Evolutionary conservation across 2,113 vertebrate species (phyloP), one percentile per base, ranked within the genome.

Genomic region (Progne subis): DNA sequence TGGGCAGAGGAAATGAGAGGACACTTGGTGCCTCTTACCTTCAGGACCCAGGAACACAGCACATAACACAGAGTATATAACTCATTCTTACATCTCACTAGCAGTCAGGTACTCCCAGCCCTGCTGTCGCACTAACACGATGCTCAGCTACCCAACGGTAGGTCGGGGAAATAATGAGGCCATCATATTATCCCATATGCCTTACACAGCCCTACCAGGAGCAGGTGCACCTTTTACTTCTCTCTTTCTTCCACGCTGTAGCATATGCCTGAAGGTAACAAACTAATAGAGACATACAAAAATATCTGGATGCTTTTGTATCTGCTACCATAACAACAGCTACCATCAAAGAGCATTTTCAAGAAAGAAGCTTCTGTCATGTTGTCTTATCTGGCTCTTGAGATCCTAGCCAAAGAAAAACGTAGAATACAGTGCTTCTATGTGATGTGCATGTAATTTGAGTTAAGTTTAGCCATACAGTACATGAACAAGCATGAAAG

Each of bases 61-160:
- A 39, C 0, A 0, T 29, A 56, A 71, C 46, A 63, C 3, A 14
- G 14, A 71, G 28, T 8, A 39, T 0, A 0, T 29, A 56, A 71
- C 46, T 57, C 3, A 46, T 18, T 10, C 37, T 60, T 65, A 37
- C 7, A 4, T 37, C 37, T 82, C 19, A 4, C 52, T 25, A 34
- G 47, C 47, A n/a, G 23, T 32, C 1, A 41, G 31, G 60, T 24
- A 69, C 39, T 18, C 43, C 20, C 57, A 85, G 60, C 29, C 65
- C 83, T 78, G 15, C 44, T 50, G n/a, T 20, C 4, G 2, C 50
- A 46, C 39, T 59, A 59, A 56, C 49, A 19, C 0, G 0, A 61
- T 21, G n/a, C 52, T 65, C 60, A 52, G 59, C 21, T 12, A n/a
- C 9, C 2, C 29, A 49, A 81, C 37, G 37, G 44, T 2, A 37